Base-by-base conservation (phyloP, 2,888 invertebrate species). In the Chloromyia formosa region DNA sequence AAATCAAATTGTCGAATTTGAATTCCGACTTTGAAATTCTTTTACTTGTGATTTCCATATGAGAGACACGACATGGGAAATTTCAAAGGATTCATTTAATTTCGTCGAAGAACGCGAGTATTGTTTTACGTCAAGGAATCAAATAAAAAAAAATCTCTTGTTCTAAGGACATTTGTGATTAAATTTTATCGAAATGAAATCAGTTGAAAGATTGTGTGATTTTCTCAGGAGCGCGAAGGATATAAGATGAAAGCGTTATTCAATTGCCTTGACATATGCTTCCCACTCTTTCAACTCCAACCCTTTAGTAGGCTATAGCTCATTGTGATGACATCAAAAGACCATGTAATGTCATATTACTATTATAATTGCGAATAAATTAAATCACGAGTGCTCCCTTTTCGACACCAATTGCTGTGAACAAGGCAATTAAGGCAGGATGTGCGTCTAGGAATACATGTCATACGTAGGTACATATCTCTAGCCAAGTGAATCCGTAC, bases 1-100 rank as follows among this genome's bases (percentile, higher is more conserved):
- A 82, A 83, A 83, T 82, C 80, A 81, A 81, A 83, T 83, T 83
- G 71, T 49, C 58, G 71, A 58, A 56, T 66, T 49, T 66, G 66
- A 66, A 56, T 71, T 71, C 71, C 27, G 56, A 20, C 58, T 71
- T 71, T 71, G 71, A n/a, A 49, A 12, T 54, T 56, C 16, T 54
- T 69, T 56, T 20, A 56, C 20, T 53, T n/a, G 49, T 18, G 66
- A 66, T 66, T 66, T 66, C n/a, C 42, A 64, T 64, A 49, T n/a
- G 66, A 54, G 66, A 66, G 22, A 66, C 20, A 4, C 18, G 22
- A 20, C 66, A 66, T 49, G 14, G 10, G 22, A 20, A 45, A 45
- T 45, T 35, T 66, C 49, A 66, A 66, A 66, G 49, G 66, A 66
- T 49, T 66, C 23, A 12, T 0, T 66, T 42, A 40, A 16, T 1